Evolutionary conservation across 2,113 vertebrate genomes (phyloP).

Genomic region (Halcyon senegalensis): DNA sequence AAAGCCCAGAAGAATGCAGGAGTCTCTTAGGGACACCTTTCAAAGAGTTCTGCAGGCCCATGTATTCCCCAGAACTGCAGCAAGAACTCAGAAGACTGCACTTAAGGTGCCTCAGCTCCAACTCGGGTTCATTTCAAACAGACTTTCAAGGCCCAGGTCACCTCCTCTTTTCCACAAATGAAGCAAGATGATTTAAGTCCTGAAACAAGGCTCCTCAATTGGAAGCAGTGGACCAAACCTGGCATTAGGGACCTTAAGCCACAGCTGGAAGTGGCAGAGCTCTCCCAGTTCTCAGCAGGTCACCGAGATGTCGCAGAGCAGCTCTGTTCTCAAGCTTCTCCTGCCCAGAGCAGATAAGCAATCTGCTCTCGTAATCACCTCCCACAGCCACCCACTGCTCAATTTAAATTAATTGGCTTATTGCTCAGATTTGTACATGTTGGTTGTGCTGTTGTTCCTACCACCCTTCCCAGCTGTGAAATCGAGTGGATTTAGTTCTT

Average conservation of each 20-base stretch:
- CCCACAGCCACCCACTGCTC: not conserved
- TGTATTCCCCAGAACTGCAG: fast-evolving
- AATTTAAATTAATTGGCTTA: not conserved
- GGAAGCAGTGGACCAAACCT: not conserved
- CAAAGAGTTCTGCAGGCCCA: not conserved
- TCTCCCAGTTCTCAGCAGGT: not conserved
- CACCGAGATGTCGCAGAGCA: fast-evolving
- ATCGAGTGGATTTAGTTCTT: constrained; percentile 30
- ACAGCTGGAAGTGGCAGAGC: not conserved
- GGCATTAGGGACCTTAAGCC: not conserved
- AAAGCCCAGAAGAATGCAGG: not conserved
- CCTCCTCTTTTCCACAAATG: not conserved
- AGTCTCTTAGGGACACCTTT: not conserved
- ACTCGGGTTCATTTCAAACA: not conserved
- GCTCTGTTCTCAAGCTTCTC: not conserved
- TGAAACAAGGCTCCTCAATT: not conserved
- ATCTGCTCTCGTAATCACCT: not conserved
- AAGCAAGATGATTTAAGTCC: fast-evolving
- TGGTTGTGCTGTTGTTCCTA: not conserved
- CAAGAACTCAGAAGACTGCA: not conserved
- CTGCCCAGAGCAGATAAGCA: not conserved
- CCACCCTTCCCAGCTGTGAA: not conserved
- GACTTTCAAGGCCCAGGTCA: not conserved
- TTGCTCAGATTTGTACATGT: not conserved
- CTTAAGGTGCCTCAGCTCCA: not conserved